Evolutionary conservation across 2,797 vertebrate genomes (phyloP).

Genomic region (Myoxocephalus aenaeus): DNA sequence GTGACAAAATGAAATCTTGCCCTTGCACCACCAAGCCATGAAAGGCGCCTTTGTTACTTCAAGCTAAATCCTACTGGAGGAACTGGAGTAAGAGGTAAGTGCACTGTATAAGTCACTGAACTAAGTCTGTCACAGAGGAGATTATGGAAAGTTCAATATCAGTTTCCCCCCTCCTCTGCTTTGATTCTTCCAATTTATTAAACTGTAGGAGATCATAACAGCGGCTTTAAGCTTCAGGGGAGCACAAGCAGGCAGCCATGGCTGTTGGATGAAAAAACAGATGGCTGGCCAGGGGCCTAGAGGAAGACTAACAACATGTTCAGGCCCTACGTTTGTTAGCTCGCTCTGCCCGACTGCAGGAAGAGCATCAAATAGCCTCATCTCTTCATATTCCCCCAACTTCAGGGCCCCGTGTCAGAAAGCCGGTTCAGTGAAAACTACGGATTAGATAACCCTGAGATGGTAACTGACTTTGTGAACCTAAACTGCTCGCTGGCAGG

Average conservation of each 20-base stretch:
- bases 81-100: background rate
- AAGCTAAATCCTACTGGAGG: slow-evolving; percentile 15
- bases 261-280: slow-evolving; percentile 41
- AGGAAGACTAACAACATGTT: slow-evolving; percentile 52
- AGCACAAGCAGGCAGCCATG: slow-evolving; percentile 46
- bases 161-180: slow-evolving; percentile 16
- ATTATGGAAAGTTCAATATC: slow-evolving; percentile 28
- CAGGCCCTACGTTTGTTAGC: slow-evolving; percentile 18
- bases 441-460: no score
- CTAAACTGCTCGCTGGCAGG: no score
- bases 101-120: slow-evolving; percentile 1
- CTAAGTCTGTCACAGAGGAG: slow-evolving; percentile 17
- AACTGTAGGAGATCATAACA: slow-evolving; percentile 61
- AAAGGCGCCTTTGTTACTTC: slow-evolving; percentile 11
- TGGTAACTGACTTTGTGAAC: no score
- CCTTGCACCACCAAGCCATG: background rate
- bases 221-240: slow-evolving; percentile 67
- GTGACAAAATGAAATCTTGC: background rate
- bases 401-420: background rate
- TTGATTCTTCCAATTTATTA: slow-evolving; percentile 64
- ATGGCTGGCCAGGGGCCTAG: slow-evolving; percentile 53
- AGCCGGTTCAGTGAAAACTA: background rate
- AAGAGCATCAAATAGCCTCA: slow-evolving; percentile 19
- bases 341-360: slow-evolving; percentile 16
- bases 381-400: slow-evolving; percentile 2